These are phyloP conservation scores for Cetoscarus ocellatus DNA, from an alignment of 2,797 vertebrate genomes.

Conservation along the genomic window DNA sequence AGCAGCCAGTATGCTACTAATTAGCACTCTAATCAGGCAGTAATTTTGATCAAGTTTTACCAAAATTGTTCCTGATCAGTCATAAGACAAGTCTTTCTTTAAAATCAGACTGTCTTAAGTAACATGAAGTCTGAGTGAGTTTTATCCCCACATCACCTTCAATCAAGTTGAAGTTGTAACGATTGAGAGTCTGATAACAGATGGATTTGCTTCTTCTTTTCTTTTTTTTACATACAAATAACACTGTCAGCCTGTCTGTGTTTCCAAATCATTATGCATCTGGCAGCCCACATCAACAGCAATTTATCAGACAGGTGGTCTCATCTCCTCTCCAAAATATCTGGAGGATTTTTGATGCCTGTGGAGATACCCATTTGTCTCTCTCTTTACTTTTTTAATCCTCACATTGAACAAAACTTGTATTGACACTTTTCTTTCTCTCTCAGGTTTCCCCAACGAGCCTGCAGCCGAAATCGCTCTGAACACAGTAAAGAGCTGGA, in stretches of 20 bases:
- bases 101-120: too few species aligned
- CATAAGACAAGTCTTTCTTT: too few species aligned
- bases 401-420: slow-evolving; percentile 48
- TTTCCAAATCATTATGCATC: slow-evolving; percentile 50
- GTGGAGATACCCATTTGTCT: slow-evolving; percentile 48
- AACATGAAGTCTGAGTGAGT: too few species aligned
- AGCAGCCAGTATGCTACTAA: too few species aligned
- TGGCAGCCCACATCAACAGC: slow-evolving; percentile 43
- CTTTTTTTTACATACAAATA: slow-evolving; percentile 19
- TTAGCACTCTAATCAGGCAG: too few species aligned
- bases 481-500: slow-evolving; percentile 91
- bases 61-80: too few species aligned
- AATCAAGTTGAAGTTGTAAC: slow-evolving; percentile 42
- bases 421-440: slow-evolving; percentile 57
- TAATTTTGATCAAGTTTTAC: too few species aligned
- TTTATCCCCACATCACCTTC: too few species aligned
- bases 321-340: slow-evolving; percentile 64
- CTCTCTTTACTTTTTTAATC: slow-evolving; percentile 48
- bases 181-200: slow-evolving; percentile 29
- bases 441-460: slow-evolving; percentile 95
- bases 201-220: slow-evolving; percentile 1
- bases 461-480: slow-evolving; percentile 95
- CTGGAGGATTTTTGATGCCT: slow-evolving; percentile 54
- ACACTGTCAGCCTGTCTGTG: slow-evolving; percentile 21
- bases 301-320: slow-evolving; percentile 65